phyloP scores from a whole-genome alignment of 2,113 vertebrate species.

The Zosterops hypoxanthus region DNA sequence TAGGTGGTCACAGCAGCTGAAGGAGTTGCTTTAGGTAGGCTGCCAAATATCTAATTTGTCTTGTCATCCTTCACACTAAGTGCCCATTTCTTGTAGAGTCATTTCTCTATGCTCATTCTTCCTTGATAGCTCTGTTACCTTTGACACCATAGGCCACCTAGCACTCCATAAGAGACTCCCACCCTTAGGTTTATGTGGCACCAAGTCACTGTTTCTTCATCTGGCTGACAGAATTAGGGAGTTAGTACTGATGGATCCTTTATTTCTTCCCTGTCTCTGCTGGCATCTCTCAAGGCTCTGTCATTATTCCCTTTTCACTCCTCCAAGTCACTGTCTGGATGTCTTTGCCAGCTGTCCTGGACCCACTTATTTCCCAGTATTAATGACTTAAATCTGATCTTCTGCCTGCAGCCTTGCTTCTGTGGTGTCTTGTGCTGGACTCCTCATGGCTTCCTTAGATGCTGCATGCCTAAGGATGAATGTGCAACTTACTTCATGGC shows the following conservation, averaged over 20 bases:
- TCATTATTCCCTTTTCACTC: not conserved
- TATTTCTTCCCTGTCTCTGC: not conserved
- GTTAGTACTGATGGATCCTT: not conserved
- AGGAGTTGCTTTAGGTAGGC: slow-evolving; percentile 61
- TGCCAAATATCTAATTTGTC: slow-evolving; percentile 65
- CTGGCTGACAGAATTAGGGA: slow-evolving; percentile 15
- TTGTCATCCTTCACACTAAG: slow-evolving; percentile 58
- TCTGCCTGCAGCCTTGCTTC: not conserved
- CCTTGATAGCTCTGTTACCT: slow-evolving; percentile 61
- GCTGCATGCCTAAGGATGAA: not conserved
- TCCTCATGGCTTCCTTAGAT: not conserved
- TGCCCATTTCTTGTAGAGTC: slow-evolving; percentile 54
- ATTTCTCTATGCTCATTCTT: slow-evolving; percentile 52
- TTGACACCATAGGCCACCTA: slow-evolving; percentile 41
- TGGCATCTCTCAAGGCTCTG: not conserved
- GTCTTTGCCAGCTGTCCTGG: not conserved
- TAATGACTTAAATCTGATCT: not conserved
- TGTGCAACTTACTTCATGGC: not conserved
- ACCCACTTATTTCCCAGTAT: not conserved
- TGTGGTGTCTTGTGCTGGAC: not conserved
- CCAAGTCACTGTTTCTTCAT: slow-evolving; percentile 2
- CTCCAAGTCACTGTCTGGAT: not conserved
- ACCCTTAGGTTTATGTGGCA: slow-evolving; percentile 38
- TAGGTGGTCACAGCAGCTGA: slow-evolving; percentile 61
- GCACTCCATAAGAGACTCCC: slow-evolving; percentile 22